Conservation (phyloP, 2,888 invertebrate genomes). For the Stratiomys singularior region DNA sequence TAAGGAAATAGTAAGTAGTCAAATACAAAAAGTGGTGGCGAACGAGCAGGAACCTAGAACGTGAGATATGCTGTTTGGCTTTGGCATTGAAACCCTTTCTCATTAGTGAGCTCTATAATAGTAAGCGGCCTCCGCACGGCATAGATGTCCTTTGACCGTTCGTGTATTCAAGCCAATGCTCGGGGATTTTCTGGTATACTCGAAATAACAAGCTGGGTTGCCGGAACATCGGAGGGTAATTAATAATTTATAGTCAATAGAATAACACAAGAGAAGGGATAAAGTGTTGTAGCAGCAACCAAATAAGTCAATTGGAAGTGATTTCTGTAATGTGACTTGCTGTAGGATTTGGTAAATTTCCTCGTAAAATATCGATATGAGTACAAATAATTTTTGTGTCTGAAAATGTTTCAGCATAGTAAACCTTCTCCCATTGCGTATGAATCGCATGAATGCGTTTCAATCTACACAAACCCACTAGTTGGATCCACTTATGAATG, state of each 20-base stretch:
- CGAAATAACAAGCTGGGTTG: neutral
- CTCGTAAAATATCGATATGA: too few species aligned
- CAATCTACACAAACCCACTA: too few species aligned
- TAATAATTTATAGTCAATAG: neutral
- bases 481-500: too few species aligned
- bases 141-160: constrained; percentile 61
- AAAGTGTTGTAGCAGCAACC: too few species aligned
- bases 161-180: constrained; percentile 57
- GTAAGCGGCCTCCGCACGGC: neutral
- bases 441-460: too few species aligned
- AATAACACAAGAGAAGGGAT: too few species aligned
- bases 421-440: too few species aligned
- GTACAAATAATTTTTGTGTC: too few species aligned
- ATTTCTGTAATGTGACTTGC: too few species aligned
- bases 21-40: constrained; percentile 21
- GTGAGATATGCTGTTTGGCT: constrained; percentile 58
- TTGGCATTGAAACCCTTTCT: constrained; percentile 60
- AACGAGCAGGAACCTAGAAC: neutral
- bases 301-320: too few species aligned
- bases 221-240: constrained; percentile 7
- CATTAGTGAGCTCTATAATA: constrained; percentile 26
- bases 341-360: too few species aligned
- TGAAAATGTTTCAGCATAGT: too few species aligned
- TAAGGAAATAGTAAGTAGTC: constrained; percentile 3
- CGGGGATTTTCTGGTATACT: neutral